Evolutionary conservation across 2,113 vertebrate genomes (phyloP).

Genomic region (Galbula dea): DNA sequence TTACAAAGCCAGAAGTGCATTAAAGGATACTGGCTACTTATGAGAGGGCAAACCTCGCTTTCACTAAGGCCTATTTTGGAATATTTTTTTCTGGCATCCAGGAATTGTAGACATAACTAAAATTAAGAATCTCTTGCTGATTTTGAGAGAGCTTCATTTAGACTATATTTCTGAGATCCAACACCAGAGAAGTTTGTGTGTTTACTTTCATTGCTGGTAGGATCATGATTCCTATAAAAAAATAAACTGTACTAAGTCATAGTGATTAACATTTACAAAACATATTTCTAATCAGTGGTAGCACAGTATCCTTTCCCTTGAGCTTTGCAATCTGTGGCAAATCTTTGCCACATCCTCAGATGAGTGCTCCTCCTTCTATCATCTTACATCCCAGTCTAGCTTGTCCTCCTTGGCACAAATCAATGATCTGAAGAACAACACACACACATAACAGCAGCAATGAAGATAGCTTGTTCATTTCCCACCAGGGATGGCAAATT

Average conservation of each 20-base stretch:
- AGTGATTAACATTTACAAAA: not conserved
- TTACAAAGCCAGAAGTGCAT: not conserved
- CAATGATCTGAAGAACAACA: not conserved
- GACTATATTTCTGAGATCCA: not conserved
- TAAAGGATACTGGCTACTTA: not conserved
- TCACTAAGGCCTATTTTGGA: not conserved
- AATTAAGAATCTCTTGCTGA: not conserved
- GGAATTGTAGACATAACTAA: not conserved
- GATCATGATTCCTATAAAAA: not conserved
- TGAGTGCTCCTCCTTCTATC: not conserved
- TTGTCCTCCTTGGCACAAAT: not conserved
- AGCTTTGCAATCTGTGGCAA: not conserved
- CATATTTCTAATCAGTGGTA: not conserved
- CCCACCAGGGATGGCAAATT: not conserved
- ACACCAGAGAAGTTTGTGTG: not conserved
- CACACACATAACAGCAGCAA: not conserved
- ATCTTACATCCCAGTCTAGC: not conserved
- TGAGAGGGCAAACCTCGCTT: not conserved
- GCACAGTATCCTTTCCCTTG: not conserved
- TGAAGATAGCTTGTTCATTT: not conserved
- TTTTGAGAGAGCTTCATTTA: not conserved
- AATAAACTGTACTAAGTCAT: not conserved
- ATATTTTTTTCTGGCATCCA: not conserved
- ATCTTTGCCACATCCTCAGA: not conserved
- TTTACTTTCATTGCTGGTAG: not conserved